phyloP scores from a whole-genome alignment of 2,888 invertebrate species.

The Entomobrya multifasciata region DNA sequence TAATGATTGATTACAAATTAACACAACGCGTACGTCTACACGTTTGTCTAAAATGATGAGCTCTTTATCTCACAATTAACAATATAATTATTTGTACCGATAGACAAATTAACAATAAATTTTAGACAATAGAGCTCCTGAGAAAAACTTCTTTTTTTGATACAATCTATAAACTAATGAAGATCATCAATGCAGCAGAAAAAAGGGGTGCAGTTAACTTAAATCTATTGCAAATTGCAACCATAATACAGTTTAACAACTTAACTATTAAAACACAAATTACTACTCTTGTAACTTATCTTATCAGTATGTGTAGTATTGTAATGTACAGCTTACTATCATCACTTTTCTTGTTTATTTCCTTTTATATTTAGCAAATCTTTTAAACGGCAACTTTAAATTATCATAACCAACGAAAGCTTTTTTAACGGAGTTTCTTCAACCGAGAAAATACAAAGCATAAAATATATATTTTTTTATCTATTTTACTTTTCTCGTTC shows the following conservation, averaged over 20 bases:
- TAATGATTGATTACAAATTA: conserved; percentile 30
- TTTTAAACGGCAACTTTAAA: background rate
- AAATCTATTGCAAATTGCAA: background rate
- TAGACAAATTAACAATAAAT: conserved; percentile 3
- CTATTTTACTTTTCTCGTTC: background rate
- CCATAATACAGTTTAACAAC: background rate
- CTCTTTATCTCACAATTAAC: conserved; percentile 15
- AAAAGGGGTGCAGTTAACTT: conserved; percentile 23
- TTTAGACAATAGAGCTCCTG: conserved; percentile 30
- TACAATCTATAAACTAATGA: conserved; percentile 29
- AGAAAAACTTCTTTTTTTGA: background rate
- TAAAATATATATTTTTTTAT: background rate
- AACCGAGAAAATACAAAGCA: conserved; percentile 1
- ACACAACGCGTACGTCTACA: background rate
- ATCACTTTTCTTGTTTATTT: conserved; percentile 27
- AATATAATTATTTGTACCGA: background rate
- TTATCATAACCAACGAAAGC: conserved; percentile 12
- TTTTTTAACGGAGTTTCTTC: conserved; percentile 21
- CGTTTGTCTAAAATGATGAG: background rate
- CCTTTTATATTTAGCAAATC: background rate
- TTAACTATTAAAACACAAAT: conserved; percentile 30
- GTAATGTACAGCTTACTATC: conserved; percentile 18
- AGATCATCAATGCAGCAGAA: conserved; percentile 31
- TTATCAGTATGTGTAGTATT: conserved; percentile 3
- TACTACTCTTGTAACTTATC: conserved; percentile 29